Base-by-base conservation (phyloP, 2,113 vertebrate species). In the Bagarius yarrelli region DNA sequence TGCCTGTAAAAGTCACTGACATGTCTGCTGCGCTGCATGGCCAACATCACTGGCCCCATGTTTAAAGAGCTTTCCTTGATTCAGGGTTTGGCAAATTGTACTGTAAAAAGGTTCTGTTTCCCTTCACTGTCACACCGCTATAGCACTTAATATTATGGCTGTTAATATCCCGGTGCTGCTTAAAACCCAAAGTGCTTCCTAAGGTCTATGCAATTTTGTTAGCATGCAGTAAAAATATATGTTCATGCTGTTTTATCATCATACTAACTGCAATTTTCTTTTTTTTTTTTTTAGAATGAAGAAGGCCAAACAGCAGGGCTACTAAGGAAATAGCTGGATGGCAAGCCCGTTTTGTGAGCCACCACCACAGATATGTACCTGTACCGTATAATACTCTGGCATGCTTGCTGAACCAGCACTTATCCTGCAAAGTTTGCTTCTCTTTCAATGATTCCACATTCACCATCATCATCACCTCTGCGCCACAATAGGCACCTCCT, bases 331-430 rank as follows among this genome's bases (percentile, higher is more conserved):
- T 74, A 61, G 79, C 63, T 76, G 82, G 81, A 77, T 61, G 70
- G 53, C 83, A 82, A 73, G 55, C 56, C 63, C 83, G 56, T 83
- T 47, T 85, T 66, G 78, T 57, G 82, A 88, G 78, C 85, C 81
- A 82, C 59, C 81, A 76, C 85, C 76, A 81, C 86, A 88, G 71
- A 89, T 84, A 87, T 85, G 73, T 85, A 83, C 84, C 83, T 83
- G 73, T 84, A 83, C 84, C 83, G 57, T 82, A 72, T 87, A 76
- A 85, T 86, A 86, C 83, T 90, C 89, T 91, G 87, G 84, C 87
- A 89, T 88, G 88, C 89, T 83, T 84, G 81, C 82, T 87, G 84
- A 85, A 84, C 78, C 89, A 93, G 92, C 93, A 94, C 93, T 93
- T 93, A 93, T 66, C 83, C 82, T 30, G 81, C 83, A 89, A 88